Evolutionary conservation across 37 sponge, comb jelly and placozoan species (phyloP).

Genomic region (Crambe crambe): DNA sequence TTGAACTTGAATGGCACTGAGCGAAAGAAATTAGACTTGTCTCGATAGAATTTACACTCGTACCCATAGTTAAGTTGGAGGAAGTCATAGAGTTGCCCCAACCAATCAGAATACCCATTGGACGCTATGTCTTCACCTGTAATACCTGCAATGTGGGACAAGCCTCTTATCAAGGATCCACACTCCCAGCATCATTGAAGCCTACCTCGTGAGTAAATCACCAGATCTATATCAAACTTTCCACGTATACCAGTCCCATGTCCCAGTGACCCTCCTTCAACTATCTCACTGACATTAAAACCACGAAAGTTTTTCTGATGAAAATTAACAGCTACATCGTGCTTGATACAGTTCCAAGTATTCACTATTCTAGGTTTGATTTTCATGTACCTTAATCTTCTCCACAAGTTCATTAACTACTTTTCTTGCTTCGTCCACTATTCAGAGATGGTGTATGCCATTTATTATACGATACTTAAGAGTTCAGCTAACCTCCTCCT

Average conservation of each 20-base stretch:
- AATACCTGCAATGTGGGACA: constrained; percentile 8
- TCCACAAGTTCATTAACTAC: background rate
- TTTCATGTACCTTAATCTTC: too few relatives aligned
- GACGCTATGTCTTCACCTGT: background rate
- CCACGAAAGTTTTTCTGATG: background rate
- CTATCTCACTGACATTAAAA: constrained; percentile 27
- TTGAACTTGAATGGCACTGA: constrained; percentile 12
- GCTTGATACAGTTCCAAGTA: too few relatives aligned
- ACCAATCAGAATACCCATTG: constrained; percentile 15
- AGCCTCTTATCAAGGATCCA: background rate
- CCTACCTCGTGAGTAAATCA: constrained; percentile 56
- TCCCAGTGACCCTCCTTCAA: constrained; percentile 54
- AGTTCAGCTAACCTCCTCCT: too few relatives aligned
- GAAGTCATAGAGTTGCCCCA: background rate
- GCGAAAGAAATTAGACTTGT: too few relatives aligned
- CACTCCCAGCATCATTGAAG: background rate
- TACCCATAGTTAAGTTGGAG: background rate
- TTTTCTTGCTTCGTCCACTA: too few relatives aligned
- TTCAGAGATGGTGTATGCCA: too few relatives aligned
- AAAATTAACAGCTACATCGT: too few relatives aligned
- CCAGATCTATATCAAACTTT: constrained; percentile 60
- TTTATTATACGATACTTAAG: too few relatives aligned
- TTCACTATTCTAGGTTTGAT: too few relatives aligned
- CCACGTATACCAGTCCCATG: constrained; percentile 56
- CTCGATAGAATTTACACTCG: background rate